Evolutionary conservation across 2,113 vertebrate genomes (phyloP).

Genomic region (Daubentonia madagascariensis): DNA sequence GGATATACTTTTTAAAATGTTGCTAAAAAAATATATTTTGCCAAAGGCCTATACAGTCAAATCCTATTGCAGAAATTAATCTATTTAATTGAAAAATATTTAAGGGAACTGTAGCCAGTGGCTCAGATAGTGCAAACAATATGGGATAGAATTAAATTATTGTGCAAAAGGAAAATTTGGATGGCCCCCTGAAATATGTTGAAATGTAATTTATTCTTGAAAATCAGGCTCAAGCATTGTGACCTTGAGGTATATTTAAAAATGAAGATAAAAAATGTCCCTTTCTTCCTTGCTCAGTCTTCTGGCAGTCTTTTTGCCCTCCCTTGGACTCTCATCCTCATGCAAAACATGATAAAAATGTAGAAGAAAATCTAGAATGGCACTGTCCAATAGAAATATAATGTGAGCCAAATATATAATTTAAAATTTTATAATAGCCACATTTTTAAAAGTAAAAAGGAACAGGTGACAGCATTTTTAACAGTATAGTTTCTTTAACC

Average conservation of each 20-base stretch:
- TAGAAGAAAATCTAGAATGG: background rate
- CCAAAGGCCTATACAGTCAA: background rate
- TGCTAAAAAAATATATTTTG: background rate
- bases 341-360: constrained; percentile 26
- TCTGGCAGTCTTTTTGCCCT: background rate
- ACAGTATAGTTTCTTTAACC: background rate
- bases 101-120: constrained; percentile 17
- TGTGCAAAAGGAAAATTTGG: constrained; percentile 37
- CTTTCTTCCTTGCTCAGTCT: background rate
- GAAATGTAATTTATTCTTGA: constrained; percentile 59
- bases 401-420: background rate
- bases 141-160: constrained; percentile 44
- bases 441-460: background rate
- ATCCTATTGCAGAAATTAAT: constrained; percentile 40
- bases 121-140: constrained; percentile 20
- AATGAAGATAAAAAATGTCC: constrained; percentile 20
- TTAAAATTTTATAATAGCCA: background rate
- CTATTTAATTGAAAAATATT: constrained; percentile 57
- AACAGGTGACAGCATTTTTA: background rate
- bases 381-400: background rate
- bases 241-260: constrained; percentile 38
- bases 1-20: background rate
- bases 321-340: background rate
- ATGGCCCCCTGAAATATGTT: background rate
- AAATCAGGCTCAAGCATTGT: constrained; percentile 33